phyloP scores from a whole-genome alignment of 2,888 invertebrate genomes.

The Anagyrus pseudococci region DNA sequence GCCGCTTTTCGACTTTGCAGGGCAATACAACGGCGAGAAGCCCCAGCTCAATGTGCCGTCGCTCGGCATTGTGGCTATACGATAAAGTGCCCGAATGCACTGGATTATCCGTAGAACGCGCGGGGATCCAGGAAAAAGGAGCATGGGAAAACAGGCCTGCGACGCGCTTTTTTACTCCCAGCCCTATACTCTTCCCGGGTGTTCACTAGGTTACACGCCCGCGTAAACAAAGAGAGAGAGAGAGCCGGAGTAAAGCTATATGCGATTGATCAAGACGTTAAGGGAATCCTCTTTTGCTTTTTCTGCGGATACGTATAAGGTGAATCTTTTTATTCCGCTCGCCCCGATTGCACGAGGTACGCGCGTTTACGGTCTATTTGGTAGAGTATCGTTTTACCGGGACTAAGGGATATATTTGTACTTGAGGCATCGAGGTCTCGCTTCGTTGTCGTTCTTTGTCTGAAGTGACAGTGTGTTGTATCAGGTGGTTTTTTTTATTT shows the following conservation, averaged over 20 bases:
- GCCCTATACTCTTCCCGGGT: conserved; percentile 5
- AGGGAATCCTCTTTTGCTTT: neutral
- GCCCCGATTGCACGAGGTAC: neutral
- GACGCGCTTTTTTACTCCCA: too few relatives aligned
- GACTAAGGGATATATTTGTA: neutral
- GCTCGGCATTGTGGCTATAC: neutral
- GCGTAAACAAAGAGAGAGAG: conserved; percentile 5
- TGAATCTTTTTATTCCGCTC: conserved; percentile 10
- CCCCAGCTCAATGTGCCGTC: neutral
- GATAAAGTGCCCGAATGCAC: conserved; percentile 20
- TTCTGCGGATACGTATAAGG: neutral
- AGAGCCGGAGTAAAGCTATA: neutral
- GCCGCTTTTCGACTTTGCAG: neutral
- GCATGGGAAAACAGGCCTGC: too few relatives aligned
- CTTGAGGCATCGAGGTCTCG: neutral
- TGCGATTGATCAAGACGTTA: conserved; percentile 31
- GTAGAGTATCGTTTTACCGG: conserved; percentile 14
- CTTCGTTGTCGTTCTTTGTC: neutral
- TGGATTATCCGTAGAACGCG: conserved; percentile 21
- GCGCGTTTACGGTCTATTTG: conserved; percentile 9
- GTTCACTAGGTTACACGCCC: neutral
- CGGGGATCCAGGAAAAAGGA: conserved; percentile 23
- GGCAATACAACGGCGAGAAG: neutral
- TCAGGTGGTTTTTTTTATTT: neutral
- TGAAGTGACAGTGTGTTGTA: neutral